Evolutionary conservation across 1,140 invertebrate species (phyloP).

Genomic region (Lepeophtheirus salmonis): DNA sequence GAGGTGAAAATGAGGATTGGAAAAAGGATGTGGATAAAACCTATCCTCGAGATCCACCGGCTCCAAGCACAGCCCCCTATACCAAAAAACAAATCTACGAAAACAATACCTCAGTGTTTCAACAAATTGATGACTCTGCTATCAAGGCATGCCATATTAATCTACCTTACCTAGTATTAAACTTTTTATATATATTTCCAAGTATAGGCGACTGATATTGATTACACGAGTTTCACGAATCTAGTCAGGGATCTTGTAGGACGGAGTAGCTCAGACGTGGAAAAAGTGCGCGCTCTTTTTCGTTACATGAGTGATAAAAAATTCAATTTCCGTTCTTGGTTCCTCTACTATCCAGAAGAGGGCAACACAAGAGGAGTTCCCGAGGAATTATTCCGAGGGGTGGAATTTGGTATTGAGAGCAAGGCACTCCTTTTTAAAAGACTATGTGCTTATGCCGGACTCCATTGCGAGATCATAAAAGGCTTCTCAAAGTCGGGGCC

Average conservation of each 20-base stretch:
- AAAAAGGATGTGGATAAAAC: neutral
- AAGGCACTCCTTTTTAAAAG: constrained; percentile 17
- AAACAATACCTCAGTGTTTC: constrained; percentile 15
- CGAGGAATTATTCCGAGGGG: constrained; percentile 5
- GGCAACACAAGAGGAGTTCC: constrained; percentile 17
- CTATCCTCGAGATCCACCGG: constrained; percentile 14
- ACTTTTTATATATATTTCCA: too few relatives aligned
- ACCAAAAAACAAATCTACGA: constrained; percentile 15
- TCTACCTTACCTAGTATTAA: too few relatives aligned
- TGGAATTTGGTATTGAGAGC: constrained; percentile 17
- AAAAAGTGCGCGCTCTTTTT: constrained; percentile 12
- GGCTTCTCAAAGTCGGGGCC: constrained; percentile 1
- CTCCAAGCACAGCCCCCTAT: neutral
- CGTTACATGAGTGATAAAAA: constrained; percentile 11
- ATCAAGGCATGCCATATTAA: too few relatives aligned
- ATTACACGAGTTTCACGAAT: constrained; percentile 2
- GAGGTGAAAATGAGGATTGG: constrained; percentile 6
- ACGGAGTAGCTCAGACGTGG: constrained; percentile 3
- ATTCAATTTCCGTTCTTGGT: constrained; percentile 13
- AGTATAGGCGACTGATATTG: too few relatives aligned
- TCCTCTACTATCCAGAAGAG: constrained; percentile 17
- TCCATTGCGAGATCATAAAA: constrained; percentile 16
- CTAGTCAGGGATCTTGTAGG: constrained; percentile 9
- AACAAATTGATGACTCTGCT: constrained; percentile 12
- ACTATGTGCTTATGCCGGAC: constrained; percentile 17